Evolutionary conservation across 2,113 vertebrate genomes (phyloP).

Genomic region (Numida meleagris): DNA sequence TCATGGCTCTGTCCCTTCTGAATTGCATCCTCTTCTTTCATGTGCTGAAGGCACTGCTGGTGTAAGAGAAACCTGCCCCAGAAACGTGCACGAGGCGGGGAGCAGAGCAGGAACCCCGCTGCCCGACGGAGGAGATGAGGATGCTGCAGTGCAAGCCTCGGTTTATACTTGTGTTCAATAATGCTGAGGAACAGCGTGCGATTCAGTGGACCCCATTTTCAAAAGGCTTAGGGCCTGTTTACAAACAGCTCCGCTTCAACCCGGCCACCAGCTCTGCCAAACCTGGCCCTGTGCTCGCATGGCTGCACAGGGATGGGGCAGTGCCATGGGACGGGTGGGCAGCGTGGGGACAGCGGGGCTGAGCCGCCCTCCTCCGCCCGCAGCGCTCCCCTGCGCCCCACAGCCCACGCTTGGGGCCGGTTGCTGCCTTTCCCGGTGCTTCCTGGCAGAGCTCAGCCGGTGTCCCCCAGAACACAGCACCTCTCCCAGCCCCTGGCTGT

Average conservation of each 20-base stretch:
- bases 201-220: accelerated
- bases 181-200: accelerated
- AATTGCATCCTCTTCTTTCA: not conserved
- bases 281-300: not conserved
- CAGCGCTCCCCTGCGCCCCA: not conserved
- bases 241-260: not conserved
- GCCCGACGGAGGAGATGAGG: not conserved
- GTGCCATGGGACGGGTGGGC: not conserved
- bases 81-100: not conserved
- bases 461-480: not conserved
- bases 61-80: not conserved
- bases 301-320: not conserved
- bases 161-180: accelerated
- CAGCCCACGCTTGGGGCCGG: not conserved
- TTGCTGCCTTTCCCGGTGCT: not conserved
- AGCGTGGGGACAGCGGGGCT: not conserved
- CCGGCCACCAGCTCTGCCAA: not conserved
- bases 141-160: accelerated
- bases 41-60: not conserved
- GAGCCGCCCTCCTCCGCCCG: not conserved
- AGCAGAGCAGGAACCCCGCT: not conserved
- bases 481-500: not conserved
- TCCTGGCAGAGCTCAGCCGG: accelerated
- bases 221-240: not conserved
- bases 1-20: accelerated